Conservation (phyloP, 2,113 vertebrate genomes). For the Ginglymostoma cirratum region DNA sequence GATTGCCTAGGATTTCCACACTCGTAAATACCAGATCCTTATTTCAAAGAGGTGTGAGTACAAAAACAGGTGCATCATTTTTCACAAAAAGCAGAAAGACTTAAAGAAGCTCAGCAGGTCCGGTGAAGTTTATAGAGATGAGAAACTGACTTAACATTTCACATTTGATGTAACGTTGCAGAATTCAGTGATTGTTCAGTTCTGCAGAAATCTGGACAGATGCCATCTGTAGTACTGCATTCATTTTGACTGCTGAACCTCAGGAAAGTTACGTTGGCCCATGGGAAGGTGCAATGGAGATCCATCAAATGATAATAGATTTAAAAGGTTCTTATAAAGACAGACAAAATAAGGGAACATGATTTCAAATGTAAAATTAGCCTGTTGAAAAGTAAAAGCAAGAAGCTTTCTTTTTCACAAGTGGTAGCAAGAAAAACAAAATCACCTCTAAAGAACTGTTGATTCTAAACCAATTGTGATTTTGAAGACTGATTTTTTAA, state of each 20-base stretch:
- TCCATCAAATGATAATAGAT: not conserved
- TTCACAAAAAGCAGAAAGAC: not conserved
- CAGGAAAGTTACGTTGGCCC: not conserved
- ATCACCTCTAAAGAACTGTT: not conserved
- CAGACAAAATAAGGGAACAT: not conserved
- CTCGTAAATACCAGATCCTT: not conserved
- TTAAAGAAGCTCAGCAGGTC: too few relatives aligned
- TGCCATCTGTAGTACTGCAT: not conserved
- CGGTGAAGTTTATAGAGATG: too few relatives aligned
- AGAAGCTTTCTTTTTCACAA: not conserved
- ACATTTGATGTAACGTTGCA: too few relatives aligned
- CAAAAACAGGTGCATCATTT: not conserved
- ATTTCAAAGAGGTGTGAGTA: not conserved
- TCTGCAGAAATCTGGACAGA: not conserved
- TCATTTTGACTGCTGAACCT: not conserved
- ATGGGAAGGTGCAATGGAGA: not conserved
- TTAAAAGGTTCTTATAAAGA: too few relatives aligned
- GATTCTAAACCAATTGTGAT: not conserved
- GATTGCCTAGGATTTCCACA: not conserved
- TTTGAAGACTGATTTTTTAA: not conserved
- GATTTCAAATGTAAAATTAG: not conserved
- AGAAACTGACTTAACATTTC: too few relatives aligned
- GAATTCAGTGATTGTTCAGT: not conserved
- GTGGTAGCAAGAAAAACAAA: not conserved
- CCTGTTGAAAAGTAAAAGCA: not conserved